Percentiles rank a stretch among this genome's conserved stretches.
Conservation (phyloP, 2,113 vertebrate species). For the Bambusicola thoracicus region DNA sequence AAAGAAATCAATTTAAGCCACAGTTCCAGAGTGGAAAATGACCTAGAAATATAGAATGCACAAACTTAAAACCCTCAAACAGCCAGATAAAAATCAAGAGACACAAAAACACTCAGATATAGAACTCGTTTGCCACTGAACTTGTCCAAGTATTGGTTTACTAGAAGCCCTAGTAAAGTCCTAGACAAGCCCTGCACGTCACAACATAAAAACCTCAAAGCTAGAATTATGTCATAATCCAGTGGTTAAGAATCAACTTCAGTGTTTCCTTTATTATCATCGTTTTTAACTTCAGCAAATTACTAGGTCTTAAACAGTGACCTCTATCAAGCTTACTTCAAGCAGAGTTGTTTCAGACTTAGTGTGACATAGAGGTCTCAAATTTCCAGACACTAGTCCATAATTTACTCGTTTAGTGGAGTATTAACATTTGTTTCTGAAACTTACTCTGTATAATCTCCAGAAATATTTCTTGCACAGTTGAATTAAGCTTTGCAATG, state of each 20-base stretch:
- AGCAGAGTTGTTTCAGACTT: not conserved
- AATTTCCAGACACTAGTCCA: not conserved
- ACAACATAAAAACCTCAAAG: not conserved
- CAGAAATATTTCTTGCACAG: not conserved
- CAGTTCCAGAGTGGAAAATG: not conserved
- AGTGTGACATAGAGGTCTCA: not conserved
- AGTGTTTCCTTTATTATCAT: not conserved
- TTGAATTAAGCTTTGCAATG: not conserved
- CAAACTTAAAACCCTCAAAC: not conserved
- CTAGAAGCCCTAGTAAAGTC: not conserved
- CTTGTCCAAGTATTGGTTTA: not conserved
- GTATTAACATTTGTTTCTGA: constrained; percentile 1
- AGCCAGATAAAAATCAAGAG: not conserved
- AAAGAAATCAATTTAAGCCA: not conserved
- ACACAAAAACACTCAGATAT: not conserved
- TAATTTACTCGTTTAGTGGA: not conserved
- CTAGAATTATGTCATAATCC: not conserved
- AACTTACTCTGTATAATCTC: constrained; percentile 22
- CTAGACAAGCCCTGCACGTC: not conserved
- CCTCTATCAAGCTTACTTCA: not conserved
- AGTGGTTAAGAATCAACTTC: not conserved
- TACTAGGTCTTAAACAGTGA: not conserved
- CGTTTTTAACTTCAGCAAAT: not conserved
- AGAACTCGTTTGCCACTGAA: not conserved
- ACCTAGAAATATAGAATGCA: not conserved